Percentiles rank a stretch among this genome's conserved stretches.
Evolutionary conservation across 2,888 invertebrate genomes (phyloP).

Genomic region (Hyposoter dolosus): DNA sequence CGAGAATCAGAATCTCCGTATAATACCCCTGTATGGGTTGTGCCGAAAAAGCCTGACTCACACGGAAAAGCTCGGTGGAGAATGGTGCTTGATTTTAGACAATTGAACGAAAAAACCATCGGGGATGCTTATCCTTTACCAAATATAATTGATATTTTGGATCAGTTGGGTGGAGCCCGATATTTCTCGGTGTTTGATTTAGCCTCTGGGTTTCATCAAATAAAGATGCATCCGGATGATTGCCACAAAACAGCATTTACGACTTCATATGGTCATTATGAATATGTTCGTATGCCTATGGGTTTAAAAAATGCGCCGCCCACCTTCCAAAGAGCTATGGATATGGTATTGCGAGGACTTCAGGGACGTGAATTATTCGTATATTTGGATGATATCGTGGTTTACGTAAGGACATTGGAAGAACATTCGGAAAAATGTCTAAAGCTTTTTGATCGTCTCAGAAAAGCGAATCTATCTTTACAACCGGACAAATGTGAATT

Average conservation of each 20-base stretch:
- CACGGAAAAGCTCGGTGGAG: constrained; percentile 30
- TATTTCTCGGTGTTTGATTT: constrained; percentile 82
- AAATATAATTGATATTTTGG: constrained; percentile 80
- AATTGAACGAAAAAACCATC: constrained; percentile 45
- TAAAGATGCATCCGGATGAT: constrained; percentile 75
- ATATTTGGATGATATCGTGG: constrained; percentile 55
- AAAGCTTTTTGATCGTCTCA: no score
- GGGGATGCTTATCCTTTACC: constrained; percentile 69
- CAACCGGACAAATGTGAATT: constrained; percentile 65
- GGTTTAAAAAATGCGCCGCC: constrained; percentile 83
- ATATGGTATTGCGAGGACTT: constrained; percentile 75
- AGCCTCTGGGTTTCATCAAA: constrained; percentile 82
- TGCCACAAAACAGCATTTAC: constrained; percentile 81
- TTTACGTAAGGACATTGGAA: constrained; percentile 45
- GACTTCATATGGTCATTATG: constrained; percentile 77
- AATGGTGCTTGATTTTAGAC: constrained; percentile 41
- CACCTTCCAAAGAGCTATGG: constrained; percentile 82
- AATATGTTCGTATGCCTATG: constrained; percentile 80
- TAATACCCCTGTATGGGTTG: constrained; percentile 38
- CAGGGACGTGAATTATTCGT: constrained; percentile 50
- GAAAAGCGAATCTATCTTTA: constrained; percentile 30
- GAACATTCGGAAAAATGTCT: constrained; percentile 47
- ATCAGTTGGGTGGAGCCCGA: constrained; percentile 79
- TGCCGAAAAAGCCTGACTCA: constrained; percentile 40
- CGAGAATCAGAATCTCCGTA: constrained; percentile 19